phyloP scores from a whole-genome alignment of 2,888 invertebrate species.

The Ochropleura plecta region DNA sequence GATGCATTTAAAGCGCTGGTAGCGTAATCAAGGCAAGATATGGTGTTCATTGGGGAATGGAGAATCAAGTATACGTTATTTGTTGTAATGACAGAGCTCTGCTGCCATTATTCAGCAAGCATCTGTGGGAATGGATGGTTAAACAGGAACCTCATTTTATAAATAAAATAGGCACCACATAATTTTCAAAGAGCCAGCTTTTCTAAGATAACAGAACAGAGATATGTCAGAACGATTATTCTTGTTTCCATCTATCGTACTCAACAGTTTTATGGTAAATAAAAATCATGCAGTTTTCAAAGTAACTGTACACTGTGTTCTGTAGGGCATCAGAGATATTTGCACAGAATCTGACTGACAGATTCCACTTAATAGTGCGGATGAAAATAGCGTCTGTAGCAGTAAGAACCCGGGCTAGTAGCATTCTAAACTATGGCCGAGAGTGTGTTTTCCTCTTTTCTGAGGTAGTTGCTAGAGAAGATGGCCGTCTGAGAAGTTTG shows the following conservation, averaged over 20 bases:
- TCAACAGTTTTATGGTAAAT: neutral
- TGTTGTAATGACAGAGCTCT: neutral
- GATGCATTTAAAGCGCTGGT: slow-evolving; percentile 18
- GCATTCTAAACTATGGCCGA: too few relatives aligned
- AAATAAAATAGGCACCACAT: neutral
- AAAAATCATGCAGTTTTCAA: neutral
- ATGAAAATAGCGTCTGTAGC: too few relatives aligned
- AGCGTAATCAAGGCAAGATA: slow-evolving; percentile 17
- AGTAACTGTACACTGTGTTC: too few relatives aligned
- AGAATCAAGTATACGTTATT: neutral
- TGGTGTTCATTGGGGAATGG: slow-evolving; percentile 1
- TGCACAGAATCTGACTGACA: too few relatives aligned
- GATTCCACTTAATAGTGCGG: too few relatives aligned
- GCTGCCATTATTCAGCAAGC: neutral
- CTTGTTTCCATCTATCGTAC: neutral
- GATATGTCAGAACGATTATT: neutral
- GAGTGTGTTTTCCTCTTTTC: too few relatives aligned
- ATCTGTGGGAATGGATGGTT: too few relatives aligned
- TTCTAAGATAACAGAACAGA: neutral
- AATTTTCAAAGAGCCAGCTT: neutral
- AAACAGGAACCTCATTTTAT: neutral
- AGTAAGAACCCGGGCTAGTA: too few relatives aligned
- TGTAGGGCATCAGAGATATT: too few relatives aligned
- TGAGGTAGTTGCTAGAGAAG: too few relatives aligned
- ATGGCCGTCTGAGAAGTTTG: too few relatives aligned